Evolutionary conservation across 2,113 vertebrate species (phyloP), one percentile per base, ranked within the genome.

Genomic region (Thomomys bottae): DNA sequence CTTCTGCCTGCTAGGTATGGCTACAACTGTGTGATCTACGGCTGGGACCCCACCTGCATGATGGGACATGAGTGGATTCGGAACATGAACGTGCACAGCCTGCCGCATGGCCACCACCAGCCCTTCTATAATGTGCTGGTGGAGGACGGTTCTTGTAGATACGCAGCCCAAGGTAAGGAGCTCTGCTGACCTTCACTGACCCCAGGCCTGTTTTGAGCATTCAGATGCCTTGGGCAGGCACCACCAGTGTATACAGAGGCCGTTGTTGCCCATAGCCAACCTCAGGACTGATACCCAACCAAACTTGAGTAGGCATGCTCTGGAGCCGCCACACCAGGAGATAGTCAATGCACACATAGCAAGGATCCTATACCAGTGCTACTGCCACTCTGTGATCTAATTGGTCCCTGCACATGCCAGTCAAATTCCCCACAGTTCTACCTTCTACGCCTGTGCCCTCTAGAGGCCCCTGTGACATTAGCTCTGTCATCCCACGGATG

Each of bases 41-140:
- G 99, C 79, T 99, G 99, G 99, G 99, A 99, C 83, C 99, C 99
- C 0, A 98, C 98, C 95, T 99, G 99, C 97, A 99, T 99, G 97
- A 99, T 99, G 99, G 99, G 99, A 4, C 98, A 99, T 6, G 99
- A 99, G 80, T 99, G 99, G 99, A 99, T 99, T 96, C 98, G 98
- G 54, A 99, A 99, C 26, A 99, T 99, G 99, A 99, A 99, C 1
- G 99, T 99, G 87, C 98, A 99, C 96, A 99, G 99, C 97, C 97
- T 99, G 88, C 98, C 98, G 5, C 98, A 98, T 0, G 99, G 99
- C 23, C 98, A 99, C 79, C 98, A 99, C 80, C 99, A 99, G 96
- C 99, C 99, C 6, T 99, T 99, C 98, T 99, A 99, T 97, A 99
- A 99, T 0, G 99, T 99, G 20, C 98, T 99, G 1, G 99, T 99